A percentile compares a stretch with the other conserved stretches of the same genome.
Conservation (phyloP, 1,140 invertebrate genomes). For the Saccostrea glomerata region DNA sequence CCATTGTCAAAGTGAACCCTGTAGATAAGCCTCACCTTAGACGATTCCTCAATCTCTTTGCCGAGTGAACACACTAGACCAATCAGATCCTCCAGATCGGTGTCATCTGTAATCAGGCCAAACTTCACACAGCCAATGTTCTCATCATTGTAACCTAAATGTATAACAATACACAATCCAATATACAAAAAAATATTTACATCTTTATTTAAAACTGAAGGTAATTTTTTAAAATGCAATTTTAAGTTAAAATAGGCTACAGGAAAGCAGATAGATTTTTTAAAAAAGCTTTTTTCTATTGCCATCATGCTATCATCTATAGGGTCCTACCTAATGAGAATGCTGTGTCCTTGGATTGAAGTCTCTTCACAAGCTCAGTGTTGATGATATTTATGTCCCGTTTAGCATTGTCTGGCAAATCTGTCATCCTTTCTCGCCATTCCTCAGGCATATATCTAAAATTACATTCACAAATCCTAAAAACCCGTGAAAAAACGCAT, state of each 20-base stretch:
- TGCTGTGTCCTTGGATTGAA: conserved; percentile 93
- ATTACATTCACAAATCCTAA: background rate
- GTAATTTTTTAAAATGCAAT: too few species aligned
- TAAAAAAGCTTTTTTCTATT: too few species aligned
- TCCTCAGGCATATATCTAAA: conserved; percentile 80
- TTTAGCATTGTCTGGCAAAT: conserved; percentile 85
- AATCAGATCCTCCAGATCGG: conserved; percentile 94
- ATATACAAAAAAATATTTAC: too few species aligned
- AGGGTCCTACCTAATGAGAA: conserved; percentile 89
- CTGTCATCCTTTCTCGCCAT: conserved; percentile 71
- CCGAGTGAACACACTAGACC: conserved; percentile 91
- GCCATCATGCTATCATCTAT: background rate
- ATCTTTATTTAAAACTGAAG: too few species aligned
- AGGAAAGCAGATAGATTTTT: too few species aligned
- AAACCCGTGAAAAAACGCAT: background rate
- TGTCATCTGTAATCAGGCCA: conserved; percentile 97
- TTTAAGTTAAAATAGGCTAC: too few species aligned
- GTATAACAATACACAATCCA: too few species aligned
- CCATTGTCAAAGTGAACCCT: too few species aligned
- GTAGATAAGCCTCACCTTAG: conserved; percentile 78
- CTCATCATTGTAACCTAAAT: conserved; percentile 88
- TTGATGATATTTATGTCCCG: conserved; percentile 94
- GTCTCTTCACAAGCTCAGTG: conserved; percentile 90
- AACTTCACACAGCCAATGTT: conserved; percentile 94
- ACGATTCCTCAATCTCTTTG: conserved; percentile 95